These are phyloP conservation scores for Gallinago stenura DNA, from an alignment of 2,797 vertebrate species.

Conservation along the genomic window DNA sequence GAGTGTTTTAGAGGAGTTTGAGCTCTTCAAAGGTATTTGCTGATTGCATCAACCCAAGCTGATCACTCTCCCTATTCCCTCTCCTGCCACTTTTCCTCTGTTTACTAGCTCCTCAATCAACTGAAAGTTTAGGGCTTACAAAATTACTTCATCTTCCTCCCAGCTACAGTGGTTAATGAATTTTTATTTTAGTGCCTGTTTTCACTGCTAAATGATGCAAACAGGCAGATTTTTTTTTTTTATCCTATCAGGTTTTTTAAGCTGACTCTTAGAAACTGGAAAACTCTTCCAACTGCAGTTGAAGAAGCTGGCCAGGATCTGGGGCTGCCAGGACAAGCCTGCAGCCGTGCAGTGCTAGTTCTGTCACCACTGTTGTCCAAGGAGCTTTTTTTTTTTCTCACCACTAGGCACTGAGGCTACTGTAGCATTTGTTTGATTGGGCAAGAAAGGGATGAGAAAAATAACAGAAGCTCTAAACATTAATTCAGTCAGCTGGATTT, in stretches of 20 bases:
- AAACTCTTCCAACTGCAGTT: not conserved
- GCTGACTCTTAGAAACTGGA: not conserved
- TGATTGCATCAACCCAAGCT: not conserved
- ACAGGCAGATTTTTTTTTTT: not conserved
- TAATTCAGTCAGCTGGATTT: not conserved
- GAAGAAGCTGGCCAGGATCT: not conserved
- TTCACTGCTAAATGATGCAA: not conserved
- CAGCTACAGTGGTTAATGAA: not conserved
- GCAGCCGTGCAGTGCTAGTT: not conserved
- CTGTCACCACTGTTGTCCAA: not conserved
- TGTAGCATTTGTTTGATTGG: not conserved
- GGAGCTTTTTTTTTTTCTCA: not conserved
- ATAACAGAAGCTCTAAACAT: not conserved
- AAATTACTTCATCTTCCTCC: not conserved
- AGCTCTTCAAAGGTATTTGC: not conserved
- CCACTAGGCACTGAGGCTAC: not conserved
- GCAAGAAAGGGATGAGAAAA: not conserved
- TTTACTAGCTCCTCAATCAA: not conserved
- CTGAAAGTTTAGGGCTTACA: not conserved
- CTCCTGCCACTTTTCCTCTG: not conserved
- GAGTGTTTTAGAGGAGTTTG: not conserved
- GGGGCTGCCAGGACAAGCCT: not conserved
- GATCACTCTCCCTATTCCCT: not conserved
- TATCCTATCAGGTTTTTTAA: not conserved
- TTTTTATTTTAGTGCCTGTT: not conserved